A percentile compares a stretch with the other conserved stretches of the same genome.
phyloP scores from a whole-genome alignment of 2,113 vertebrate species.

The Caranx melampygus region DNA sequence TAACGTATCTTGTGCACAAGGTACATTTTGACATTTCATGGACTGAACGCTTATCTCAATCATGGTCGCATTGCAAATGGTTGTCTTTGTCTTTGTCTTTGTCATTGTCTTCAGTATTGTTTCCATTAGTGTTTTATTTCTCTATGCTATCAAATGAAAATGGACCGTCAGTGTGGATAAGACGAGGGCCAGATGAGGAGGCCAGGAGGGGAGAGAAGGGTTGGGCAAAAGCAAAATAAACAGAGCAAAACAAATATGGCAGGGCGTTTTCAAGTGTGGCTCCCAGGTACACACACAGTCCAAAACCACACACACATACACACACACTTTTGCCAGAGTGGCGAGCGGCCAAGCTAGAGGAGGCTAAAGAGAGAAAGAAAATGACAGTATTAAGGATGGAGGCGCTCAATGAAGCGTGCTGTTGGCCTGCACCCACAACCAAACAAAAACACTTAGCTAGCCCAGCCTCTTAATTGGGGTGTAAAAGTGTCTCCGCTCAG shows the following conservation, averaged over 20 bases:
- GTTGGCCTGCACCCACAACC: slow-evolving; percentile 56
- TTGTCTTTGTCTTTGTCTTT: too few relatives aligned
- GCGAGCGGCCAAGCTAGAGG: slow-evolving; percentile 36
- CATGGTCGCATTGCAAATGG: neutral
- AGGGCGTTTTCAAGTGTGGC: slow-evolving; percentile 58
- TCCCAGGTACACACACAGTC: slow-evolving; percentile 62
- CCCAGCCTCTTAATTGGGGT: slow-evolving; percentile 44
- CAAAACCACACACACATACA: slow-evolving; percentile 23
- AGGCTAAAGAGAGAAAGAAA: slow-evolving; percentile 40
- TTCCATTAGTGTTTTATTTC: slow-evolving; percentile 48
- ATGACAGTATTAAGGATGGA: slow-evolving; percentile 56
- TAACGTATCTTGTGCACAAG: neutral
- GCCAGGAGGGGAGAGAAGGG: slow-evolving; percentile 43
- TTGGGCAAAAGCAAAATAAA: slow-evolving; percentile 69
- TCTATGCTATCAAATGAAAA: slow-evolving; percentile 38
- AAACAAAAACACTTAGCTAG: slow-evolving; percentile 55
- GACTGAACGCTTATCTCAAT: neutral
- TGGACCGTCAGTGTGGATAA: slow-evolving; percentile 33
- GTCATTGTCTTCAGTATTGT: slow-evolving; percentile 7
- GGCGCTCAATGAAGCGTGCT: slow-evolving; percentile 34
- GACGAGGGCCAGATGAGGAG: slow-evolving; percentile 35
- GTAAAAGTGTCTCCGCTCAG: slow-evolving; percentile 47
- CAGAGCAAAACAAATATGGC: slow-evolving; percentile 75
- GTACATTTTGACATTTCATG: neutral
- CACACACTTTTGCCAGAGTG: slow-evolving; percentile 38